Evolutionary conservation across 2,888 invertebrate genomes (phyloP), one percentile per base, ranked within the genome.

Genomic region (Drosophila anceps): DNA sequence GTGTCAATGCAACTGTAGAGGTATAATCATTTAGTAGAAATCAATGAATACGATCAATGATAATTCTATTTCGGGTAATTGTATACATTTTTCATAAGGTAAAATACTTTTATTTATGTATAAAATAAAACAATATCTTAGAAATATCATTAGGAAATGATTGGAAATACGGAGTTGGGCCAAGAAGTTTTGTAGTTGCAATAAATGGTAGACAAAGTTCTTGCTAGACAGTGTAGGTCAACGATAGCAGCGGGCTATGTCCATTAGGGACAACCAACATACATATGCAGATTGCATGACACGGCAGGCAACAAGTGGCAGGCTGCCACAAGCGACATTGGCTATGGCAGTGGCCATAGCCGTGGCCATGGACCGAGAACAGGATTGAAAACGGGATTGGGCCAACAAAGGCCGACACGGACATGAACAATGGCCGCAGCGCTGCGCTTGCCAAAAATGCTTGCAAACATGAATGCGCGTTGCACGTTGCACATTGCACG

Each of bases 381-480:
- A 33, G 57, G 57, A 57, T 27, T 29, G 43, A 31, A 5, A 31
- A 20, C 54, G 37, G 54, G 54, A 39, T 18, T 55, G 29, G 70
- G 63, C 39, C 53, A 70, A 62, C 53, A 71, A 60, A 74, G 75
- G 64, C 78, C 71, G 67, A 73, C 73, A 69, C 65, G 76, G 73
- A 66, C 76, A 69, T 65, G 69, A 73, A 76, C 78, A 78, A 72
- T 64, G 69, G 63, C 55, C 50, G 50, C 63, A 33, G 60, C 39
- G 53, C 44, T 46, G 66, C 29, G 51, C 39, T 71, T 68, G 76
- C 82, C 80, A 84, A 84, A 83, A 84, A 78, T 71, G 63, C 69
- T 71, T 57, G 79, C 82, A 81, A 83, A 76, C 84, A 83, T 72
- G 86, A 85, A 79, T 79, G 81, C 66, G 39, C 63, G 69, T 44